A percentile compares a stretch with the other conserved stretches of the same genome.
These are phyloP conservation scores for Panulirus ornatus DNA, from an alignment of 1,140 invertebrate species.

Conservation along the genomic window DNA sequence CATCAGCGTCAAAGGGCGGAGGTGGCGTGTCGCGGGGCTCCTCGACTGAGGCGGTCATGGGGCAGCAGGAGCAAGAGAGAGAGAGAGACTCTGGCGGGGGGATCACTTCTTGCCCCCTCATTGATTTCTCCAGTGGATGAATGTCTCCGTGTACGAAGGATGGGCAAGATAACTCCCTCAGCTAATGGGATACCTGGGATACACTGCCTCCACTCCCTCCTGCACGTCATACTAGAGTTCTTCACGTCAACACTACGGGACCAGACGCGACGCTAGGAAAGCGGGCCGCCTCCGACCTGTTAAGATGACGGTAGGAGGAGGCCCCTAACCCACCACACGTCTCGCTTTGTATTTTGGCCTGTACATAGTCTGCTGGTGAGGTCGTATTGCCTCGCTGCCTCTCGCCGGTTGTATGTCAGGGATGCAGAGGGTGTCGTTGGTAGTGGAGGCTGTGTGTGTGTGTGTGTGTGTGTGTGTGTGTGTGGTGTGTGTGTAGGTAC, in stretches of 20 bases:
- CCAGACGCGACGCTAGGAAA: neutral
- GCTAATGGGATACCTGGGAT: too few species aligned
- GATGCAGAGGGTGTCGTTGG: neutral
- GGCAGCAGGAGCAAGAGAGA: conserved; percentile 8
- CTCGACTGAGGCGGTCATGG: conserved; percentile 39
- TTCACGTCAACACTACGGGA: too few species aligned
- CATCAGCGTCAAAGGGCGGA: conserved; percentile 6
- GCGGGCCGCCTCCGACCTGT: neutral
- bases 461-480: too few species aligned
- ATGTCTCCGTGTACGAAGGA: too few species aligned
- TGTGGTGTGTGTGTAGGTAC: too few species aligned
- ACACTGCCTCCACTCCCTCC: too few species aligned
- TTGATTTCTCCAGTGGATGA: conserved; percentile 40
- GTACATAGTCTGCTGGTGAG: neutral
- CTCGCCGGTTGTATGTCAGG: neutral
- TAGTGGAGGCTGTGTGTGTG: neutral
- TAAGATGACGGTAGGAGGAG: too few species aligned
- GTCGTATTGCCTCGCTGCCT: neutral
- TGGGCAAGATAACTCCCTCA: too few species aligned
- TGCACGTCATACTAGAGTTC: too few species aligned
- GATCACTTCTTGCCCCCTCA: conserved; percentile 52
- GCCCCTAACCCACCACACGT: neutral
- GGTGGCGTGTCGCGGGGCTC: neutral
- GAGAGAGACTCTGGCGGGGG: conserved; percentile 46
- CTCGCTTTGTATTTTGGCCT: neutral